A percentile compares a stretch with the other conserved stretches of the same genome.
Conservation (phyloP, 2,113 vertebrate species). For the Baryphthengus martii region DNA sequence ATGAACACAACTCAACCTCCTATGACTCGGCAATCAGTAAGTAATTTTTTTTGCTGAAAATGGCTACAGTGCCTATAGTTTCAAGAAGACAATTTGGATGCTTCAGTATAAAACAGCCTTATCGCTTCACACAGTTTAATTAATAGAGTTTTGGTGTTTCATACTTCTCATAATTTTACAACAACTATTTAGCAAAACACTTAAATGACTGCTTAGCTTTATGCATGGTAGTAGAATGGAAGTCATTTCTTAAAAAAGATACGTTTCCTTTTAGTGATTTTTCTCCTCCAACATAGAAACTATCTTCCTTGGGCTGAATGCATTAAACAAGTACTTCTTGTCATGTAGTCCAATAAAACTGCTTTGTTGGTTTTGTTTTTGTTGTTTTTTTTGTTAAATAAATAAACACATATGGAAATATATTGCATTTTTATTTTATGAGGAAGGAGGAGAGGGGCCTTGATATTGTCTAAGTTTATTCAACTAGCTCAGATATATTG, state of each 20-base stretch:
- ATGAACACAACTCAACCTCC: slow-evolving; percentile 83
- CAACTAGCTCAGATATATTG: neutral
- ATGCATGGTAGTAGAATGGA: neutral
- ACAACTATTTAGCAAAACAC: neutral
- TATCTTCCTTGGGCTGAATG: neutral
- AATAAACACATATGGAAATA: neutral
- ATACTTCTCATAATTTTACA: neutral
- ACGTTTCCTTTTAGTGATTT: neutral
- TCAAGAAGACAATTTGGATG: neutral
- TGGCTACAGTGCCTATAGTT: neutral
- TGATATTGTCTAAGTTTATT: neutral
- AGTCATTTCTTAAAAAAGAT: neutral
- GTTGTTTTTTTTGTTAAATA: neutral
- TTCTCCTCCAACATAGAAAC: neutral
- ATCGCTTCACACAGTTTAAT: neutral
- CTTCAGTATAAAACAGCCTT: neutral
- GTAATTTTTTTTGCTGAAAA: slow-evolving; percentile 47
- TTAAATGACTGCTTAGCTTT: neutral
- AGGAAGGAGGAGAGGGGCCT: neutral
- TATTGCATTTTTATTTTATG: neutral
- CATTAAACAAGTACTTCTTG: neutral
- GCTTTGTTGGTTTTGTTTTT: too few relatives aligned
- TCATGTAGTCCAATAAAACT: neutral
- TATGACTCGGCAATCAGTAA: slow-evolving; percentile 90
- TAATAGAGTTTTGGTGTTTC: neutral